These are phyloP conservation scores for Epinotia nisella DNA, from an alignment of 2,888 invertebrate species.

Conservation along the genomic window DNA sequence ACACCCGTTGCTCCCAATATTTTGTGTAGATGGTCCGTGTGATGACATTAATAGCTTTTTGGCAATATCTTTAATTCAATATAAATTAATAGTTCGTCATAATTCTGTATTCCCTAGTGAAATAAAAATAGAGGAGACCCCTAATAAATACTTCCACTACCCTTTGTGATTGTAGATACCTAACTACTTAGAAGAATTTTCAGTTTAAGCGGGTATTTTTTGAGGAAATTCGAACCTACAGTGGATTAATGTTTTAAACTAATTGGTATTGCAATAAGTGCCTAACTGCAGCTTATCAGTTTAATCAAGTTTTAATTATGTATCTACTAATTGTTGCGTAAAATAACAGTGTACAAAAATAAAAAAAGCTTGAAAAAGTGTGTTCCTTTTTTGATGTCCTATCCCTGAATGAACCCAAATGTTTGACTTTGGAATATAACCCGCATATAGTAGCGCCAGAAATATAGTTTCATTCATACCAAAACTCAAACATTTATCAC, in stretches of 20 bases:
- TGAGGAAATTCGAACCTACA: conserved; percentile 63
- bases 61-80: too few relatives aligned
- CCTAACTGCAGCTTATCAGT: conserved; percentile 58
- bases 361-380: conserved; percentile 80
- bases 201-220: conserved; percentile 44
- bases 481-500: too few relatives aligned
- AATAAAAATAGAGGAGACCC: too few relatives aligned
- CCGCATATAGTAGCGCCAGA: too few relatives aligned
- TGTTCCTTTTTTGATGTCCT: conserved; percentile 35
- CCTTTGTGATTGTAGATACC: neutral
- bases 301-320: conserved; percentile 53
- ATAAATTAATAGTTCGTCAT: too few relatives aligned
- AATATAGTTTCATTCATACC: too few relatives aligned
- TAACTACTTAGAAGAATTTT: conserved; percentile 46
- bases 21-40: too few relatives aligned
- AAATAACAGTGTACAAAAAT: conserved; percentile 81
- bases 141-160: neutral
- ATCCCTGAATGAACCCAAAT: neutral
- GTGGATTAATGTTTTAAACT: conserved; percentile 53
- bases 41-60: too few relatives aligned
- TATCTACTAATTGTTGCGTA: conserved; percentile 75
- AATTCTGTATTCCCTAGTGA: too few relatives aligned
- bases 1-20: too few relatives aligned
- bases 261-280: conserved; percentile 57
- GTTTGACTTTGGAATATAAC: too few relatives aligned